These are phyloP conservation scores for Azemiops feae DNA, from an alignment of 2,113 vertebrate species.

Conservation along the genomic window DNA sequence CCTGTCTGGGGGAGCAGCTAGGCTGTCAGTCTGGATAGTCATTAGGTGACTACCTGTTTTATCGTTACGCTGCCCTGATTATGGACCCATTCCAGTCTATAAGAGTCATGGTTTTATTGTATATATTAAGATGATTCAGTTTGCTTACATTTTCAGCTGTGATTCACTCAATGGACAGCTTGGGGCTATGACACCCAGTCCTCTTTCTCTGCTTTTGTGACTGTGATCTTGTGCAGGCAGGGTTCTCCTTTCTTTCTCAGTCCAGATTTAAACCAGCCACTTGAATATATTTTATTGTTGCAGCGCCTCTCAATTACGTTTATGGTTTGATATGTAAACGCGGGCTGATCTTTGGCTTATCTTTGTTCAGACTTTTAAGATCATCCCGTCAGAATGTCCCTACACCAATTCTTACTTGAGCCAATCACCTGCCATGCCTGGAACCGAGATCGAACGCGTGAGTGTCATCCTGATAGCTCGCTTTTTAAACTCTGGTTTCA, in stretches of 20 bases:
- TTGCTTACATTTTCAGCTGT: rapidly evolving
- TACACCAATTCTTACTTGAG: slow-evolving; percentile 96
- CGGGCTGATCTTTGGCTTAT: slow-evolving; percentile 33
- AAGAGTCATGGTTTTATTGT: neutral
- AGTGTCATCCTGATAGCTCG: slow-evolving; percentile 52
- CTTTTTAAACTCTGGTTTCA: neutral
- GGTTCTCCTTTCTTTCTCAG: neutral
- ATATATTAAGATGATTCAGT: neutral
- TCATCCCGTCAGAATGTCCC: slow-evolving; percentile 84
- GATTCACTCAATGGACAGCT: neutral
- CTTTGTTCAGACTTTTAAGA: slow-evolving; percentile 55
- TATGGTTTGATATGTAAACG: slow-evolving; percentile 13
- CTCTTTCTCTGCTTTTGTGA: neutral
- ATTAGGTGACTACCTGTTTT: slow-evolving; percentile 6
- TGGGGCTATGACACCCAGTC: neutral
- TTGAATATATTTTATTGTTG: no score
- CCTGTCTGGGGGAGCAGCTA: neutral
- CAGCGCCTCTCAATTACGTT: neutral
- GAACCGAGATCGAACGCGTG: slow-evolving; percentile 96
- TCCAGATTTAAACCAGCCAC: neutral
- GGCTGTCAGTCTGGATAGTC: neutral
- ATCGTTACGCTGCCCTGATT: rapidly evolving
- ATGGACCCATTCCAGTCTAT: neutral
- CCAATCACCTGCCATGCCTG: slow-evolving; percentile 99
- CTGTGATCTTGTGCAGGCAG: neutral